Conservation (phyloP, 2,797 vertebrate genomes). For the Leptatherina wallacei region DNA sequence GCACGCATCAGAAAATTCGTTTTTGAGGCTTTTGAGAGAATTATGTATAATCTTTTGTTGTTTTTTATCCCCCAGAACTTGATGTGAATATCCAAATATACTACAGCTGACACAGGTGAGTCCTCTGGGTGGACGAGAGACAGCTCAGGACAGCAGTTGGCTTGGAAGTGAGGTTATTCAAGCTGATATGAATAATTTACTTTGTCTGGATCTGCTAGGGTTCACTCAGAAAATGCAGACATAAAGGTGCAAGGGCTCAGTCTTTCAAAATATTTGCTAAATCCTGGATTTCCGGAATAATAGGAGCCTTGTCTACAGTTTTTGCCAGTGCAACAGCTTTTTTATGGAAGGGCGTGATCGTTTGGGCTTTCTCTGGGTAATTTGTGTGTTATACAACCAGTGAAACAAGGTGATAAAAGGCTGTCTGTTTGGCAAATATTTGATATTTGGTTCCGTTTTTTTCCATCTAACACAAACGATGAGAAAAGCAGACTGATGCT, state of each 20-base stretch:
- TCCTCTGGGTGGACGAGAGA: slow-evolving; percentile 21
- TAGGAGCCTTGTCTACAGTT: slow-evolving; percentile 57
- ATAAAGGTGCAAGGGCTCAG: slow-evolving; percentile 50
- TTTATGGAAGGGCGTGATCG: slow-evolving; percentile 1
- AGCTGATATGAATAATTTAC: slow-evolving; percentile 55
- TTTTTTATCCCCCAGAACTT: slow-evolving; percentile 8
- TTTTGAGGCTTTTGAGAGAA: background rate
- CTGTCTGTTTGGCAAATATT: slow-evolving; percentile 17
- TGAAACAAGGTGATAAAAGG: background rate
- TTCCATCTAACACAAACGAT: background rate
- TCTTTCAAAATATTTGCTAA: slow-evolving; percentile 74
- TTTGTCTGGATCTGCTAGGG: slow-evolving; percentile 32
- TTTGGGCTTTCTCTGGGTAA: slow-evolving; percentile 2
- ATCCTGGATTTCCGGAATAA: slow-evolving; percentile 73
- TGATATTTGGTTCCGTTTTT: slow-evolving; percentile 17
- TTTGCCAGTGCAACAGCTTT: slow-evolving; percentile 16
- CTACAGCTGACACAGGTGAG: slow-evolving; percentile 27
- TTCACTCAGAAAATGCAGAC: slow-evolving; percentile 57
- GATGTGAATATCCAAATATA: slow-evolving; percentile 48
- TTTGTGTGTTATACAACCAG: slow-evolving; percentile 39
- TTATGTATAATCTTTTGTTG: background rate
- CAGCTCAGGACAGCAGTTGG: slow-evolving; percentile 26
- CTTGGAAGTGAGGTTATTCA: slow-evolving; percentile 44
- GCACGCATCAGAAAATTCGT: background rate
- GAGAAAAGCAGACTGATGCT: background rate